Conservation (phyloP, 2,113 vertebrate genomes). For the Todiramphus saurophagus region DNA sequence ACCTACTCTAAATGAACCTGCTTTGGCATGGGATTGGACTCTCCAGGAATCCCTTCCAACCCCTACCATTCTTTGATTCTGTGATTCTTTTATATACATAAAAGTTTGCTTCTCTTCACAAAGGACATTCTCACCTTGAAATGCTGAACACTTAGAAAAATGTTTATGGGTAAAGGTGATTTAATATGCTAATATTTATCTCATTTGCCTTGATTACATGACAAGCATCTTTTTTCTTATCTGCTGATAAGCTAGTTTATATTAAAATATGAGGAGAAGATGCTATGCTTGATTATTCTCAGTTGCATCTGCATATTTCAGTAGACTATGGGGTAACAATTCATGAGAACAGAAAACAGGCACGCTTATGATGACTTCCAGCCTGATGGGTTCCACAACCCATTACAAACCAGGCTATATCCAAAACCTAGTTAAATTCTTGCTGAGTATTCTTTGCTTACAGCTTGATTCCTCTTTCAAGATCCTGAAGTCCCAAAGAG, state of each 20-base stretch:
- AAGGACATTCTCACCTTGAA: constrained; percentile 55
- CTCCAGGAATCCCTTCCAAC: neutral
- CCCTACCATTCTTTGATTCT: neutral
- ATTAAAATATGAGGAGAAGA: constrained; percentile 65
- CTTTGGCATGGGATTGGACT: neutral
- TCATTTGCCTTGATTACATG: constrained; percentile 62
- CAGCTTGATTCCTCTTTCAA: neutral
- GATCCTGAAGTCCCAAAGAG: neutral
- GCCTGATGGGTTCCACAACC: neutral
- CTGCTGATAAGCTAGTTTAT: constrained; percentile 53
- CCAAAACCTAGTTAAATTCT: neutral
- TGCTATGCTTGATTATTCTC: constrained; percentile 65
- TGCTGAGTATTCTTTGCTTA: neutral
- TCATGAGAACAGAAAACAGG: neutral
- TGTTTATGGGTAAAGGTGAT: constrained; percentile 30
- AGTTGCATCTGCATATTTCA: constrained; percentile 56
- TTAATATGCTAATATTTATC: constrained; percentile 64
- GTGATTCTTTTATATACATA: neutral
- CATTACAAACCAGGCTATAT: neutral
- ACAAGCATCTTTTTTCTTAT: constrained; percentile 57
- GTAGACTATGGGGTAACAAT: neutral
- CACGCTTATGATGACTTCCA: neutral
- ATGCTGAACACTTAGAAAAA: neutral
- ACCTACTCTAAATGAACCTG: no score
- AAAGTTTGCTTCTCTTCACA: neutral